Conservation (phyloP, 2,797 vertebrate species). For the Darevskia nairensis region DNA sequence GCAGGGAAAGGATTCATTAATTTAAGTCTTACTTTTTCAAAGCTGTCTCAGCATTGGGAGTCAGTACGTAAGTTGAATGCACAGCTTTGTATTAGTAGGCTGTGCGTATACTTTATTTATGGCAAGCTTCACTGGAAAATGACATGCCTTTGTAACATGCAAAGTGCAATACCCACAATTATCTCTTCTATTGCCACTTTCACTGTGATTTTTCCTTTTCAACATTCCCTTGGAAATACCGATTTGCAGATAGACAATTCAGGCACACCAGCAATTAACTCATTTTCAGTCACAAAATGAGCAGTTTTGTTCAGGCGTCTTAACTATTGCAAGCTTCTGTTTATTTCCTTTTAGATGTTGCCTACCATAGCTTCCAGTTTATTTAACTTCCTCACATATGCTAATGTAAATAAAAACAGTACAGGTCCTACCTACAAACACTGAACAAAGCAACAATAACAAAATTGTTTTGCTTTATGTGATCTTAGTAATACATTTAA, state of each 20-base stretch:
- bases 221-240: not conserved
- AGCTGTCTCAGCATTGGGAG: conserved; percentile 36
- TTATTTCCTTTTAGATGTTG: not conserved
- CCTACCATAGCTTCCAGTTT: not conserved
- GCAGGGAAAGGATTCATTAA: not conserved
- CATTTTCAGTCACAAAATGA: conserved; percentile 14
- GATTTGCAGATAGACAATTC: conserved; percentile 29
- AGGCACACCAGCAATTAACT: not conserved
- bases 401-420: not conserved
- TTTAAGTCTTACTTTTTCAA: conserved; percentile 34
- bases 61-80: conserved; percentile 41
- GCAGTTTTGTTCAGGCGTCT: not conserved
- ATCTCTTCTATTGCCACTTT: conserved; percentile 48
- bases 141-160: conserved; percentile 31
- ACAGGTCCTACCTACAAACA: not conserved
- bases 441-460: not conserved
- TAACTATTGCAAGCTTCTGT: not conserved
- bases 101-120: conserved; percentile 36
- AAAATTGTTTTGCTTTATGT: conserved; percentile 7
- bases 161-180: conserved; percentile 46
- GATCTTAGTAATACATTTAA: not conserved
- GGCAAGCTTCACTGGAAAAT: conserved; percentile 36
- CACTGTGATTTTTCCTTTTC: conserved; percentile 25
- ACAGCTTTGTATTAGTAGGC: conserved; percentile 50
- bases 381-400: not conserved